Base-by-base conservation (phyloP, 1,140 invertebrate genomes). In the Notospermus geniculatus region DNA sequence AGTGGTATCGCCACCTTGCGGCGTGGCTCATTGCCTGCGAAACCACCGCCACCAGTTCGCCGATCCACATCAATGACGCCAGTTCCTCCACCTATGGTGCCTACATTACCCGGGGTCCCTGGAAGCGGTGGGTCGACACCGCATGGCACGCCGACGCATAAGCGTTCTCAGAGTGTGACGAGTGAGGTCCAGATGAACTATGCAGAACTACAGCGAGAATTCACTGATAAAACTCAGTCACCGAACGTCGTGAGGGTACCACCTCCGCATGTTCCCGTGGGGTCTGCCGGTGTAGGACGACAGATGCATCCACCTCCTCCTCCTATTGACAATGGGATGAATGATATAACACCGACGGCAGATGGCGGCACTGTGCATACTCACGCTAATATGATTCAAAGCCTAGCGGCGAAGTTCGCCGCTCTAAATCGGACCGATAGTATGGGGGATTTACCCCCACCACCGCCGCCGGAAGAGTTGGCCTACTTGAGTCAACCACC, bases 1-100 rank as follows among this genome's bases (percentile, higher is more conserved):
- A 60, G 56, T 50, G 69, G 66, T 54, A 68, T 65, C 28, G 41
- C 50, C 36, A 29, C 50, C 27, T 70, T 75, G 57, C 84, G 86
- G 25, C 80, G 85, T 67, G 84, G 83, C 70, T 90, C 87, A 43
- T 84, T 87, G 63, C 88, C 87, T 68, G 81, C 80, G 63, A 88
- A 92, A 78, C 90, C 90, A 30, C 89, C 90, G 30, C 92, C 92
- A 32, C 92, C 92, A 1, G 89, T 93, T 0, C 83, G 92, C 63
- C 83, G 91, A 41, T 92, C 91, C 13, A 91, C 92, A 0, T 92
- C 90, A 39, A 91, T 93, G 58, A 88, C 71, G 5, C 59, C 67
- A 22, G 55, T 68, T 23, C 32, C 64, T 46, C 53, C 62, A 19
- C 41, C 65, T 11, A 54, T 11, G 66, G 17, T 50, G 66, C n/a